Evolutionary conservation across 1,140 invertebrate species (phyloP).

Genomic region (Anagrus nilaparvatae): DNA sequence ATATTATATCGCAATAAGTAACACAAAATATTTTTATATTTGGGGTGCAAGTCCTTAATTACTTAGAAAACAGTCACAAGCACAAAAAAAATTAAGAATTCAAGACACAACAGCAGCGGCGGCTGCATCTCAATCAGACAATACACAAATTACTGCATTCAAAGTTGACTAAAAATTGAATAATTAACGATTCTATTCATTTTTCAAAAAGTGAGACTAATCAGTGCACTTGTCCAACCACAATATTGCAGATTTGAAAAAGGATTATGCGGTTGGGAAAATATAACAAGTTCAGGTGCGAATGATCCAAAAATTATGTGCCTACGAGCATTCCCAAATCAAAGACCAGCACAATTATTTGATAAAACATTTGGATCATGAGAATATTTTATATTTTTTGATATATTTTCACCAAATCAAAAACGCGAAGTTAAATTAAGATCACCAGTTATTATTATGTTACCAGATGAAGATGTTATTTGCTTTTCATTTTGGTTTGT

Average conservation of each 20-base stretch:
- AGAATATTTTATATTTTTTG: constrained; percentile 57
- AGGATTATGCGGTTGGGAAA: constrained; percentile 52
- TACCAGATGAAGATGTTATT: constrained; percentile 33
- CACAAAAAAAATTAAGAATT: too few species aligned
- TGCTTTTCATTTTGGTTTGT: constrained; percentile 57
- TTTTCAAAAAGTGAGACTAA: constrained; percentile 43
- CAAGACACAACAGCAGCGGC: too few species aligned
- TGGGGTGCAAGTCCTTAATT: too few species aligned
- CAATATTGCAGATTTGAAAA: constrained; percentile 56
- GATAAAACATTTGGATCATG: constrained; percentile 57
- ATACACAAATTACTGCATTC: too few species aligned
- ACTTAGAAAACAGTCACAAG: too few species aligned
- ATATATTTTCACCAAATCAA: constrained; percentile 50
- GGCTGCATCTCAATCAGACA: too few species aligned
- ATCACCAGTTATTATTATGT: constrained; percentile 37
- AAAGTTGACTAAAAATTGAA: constrained; percentile 3
- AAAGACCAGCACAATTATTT: constrained; percentile 51
- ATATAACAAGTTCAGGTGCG: constrained; percentile 41
- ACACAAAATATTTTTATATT: too few species aligned
- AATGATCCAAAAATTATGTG: constrained; percentile 40
- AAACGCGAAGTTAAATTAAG: constrained; percentile 40
- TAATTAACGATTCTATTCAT: constrained; percentile 3
- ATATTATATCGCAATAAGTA: too few species aligned
- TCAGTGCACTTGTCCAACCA: constrained; percentile 39
- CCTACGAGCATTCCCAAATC: constrained; percentile 48